These are phyloP conservation scores for Suillia variegata DNA, from an alignment of 2,888 invertebrate genomes.

Conservation along the genomic window DNA sequence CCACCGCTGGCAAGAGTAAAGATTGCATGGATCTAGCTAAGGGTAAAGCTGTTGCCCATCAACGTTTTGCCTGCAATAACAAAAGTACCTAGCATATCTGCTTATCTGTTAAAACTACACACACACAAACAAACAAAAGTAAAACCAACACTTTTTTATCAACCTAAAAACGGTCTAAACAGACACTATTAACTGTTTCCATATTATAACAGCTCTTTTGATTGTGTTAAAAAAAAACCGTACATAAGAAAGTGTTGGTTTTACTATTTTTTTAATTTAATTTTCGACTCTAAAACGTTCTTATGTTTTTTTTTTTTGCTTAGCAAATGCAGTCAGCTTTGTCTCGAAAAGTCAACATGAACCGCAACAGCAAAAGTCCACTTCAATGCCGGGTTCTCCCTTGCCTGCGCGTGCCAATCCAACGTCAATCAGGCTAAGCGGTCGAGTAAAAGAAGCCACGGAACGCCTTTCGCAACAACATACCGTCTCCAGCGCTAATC, in stretches of 20 bases:
- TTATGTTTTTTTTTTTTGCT: slow-evolving; percentile 7
- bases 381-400: slow-evolving; percentile 60
- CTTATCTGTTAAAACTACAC: not conserved
- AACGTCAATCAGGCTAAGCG: slow-evolving; percentile 61
- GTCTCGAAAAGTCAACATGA: slow-evolving; percentile 33
- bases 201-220: too few relatives aligned
- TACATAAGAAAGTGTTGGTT: too few relatives aligned
- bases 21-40: slow-evolving; percentile 38
- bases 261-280: slow-evolving; percentile 9
- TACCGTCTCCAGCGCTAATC: slow-evolving; percentile 39
- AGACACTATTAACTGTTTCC: too few relatives aligned
- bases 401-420: slow-evolving; percentile 40
- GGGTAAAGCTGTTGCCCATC: slow-evolving; percentile 35
- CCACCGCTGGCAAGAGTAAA: slow-evolving; percentile 15
- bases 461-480: slow-evolving; percentile 60
- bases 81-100: slow-evolving; percentile 37
- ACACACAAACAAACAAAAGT: not conserved
- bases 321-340: slow-evolving; percentile 34
- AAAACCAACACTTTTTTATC: too few relatives aligned
- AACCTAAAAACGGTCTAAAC: too few relatives aligned
- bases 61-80: slow-evolving; percentile 42
- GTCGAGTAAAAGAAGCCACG: slow-evolving; percentile 61
- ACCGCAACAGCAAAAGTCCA: slow-evolving; percentile 16
- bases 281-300: slow-evolving; percentile 3
- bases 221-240: too few relatives aligned